phyloP scores from a whole-genome alignment of 2,113 vertebrate genomes.

The Muntiacus muntjak region DNA sequence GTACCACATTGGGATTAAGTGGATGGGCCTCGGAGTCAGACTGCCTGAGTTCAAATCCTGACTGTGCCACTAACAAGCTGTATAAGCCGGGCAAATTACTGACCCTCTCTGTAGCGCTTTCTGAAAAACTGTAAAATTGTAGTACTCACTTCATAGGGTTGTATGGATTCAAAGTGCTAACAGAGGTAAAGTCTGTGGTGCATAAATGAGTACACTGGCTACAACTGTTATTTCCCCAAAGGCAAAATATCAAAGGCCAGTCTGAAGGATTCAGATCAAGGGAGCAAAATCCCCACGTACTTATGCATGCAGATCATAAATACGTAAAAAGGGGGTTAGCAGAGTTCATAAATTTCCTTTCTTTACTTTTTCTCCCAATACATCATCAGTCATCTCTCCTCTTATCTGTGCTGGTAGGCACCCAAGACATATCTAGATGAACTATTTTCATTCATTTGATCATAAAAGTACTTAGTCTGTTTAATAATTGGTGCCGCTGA shows the following conservation, averaged over 20 bases:
- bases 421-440: background rate
- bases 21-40: background rate
- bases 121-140: background rate
- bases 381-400: background rate
- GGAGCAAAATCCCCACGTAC: background rate
- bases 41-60: background rate
- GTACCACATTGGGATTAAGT: background rate
- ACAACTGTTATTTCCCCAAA: slow-evolving; percentile 1
- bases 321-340: background rate
- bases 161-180: background rate
- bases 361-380: background rate
- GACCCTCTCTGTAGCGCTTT: background rate
- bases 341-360: background rate
- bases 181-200: background rate
- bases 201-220: background rate
- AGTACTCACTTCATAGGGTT: background rate
- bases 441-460: slow-evolving; percentile 23
- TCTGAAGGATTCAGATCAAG: background rate
- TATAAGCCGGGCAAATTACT: background rate
- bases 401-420: background rate
- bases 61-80: background rate
- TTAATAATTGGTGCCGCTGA: background rate
- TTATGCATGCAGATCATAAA: background rate
- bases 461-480: background rate
- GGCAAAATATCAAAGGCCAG: slow-evolving; percentile 17